Percentiles rank a stretch among this genome's conserved stretches.
These are phyloP conservation scores for Trypoxylon attenuatum DNA, from an alignment of 2,888 invertebrate genomes.

Conservation along the genomic window DNA sequence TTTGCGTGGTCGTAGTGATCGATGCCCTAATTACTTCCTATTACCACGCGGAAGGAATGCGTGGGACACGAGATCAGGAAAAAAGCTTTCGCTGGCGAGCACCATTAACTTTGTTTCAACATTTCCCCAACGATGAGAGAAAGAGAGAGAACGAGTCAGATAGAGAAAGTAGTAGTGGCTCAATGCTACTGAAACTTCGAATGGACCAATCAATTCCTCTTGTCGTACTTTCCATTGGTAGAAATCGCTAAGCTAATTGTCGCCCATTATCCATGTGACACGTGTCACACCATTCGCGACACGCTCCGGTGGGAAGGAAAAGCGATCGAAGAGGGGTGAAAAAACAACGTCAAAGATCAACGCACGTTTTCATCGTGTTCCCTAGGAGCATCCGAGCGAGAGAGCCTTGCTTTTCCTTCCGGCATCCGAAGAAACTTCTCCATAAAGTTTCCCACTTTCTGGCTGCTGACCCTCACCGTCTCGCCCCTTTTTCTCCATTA, in stretches of 20 bases:
- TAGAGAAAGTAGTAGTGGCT: too few relatives aligned
- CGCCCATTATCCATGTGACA: not conserved
- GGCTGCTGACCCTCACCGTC: not conserved
- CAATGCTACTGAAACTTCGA: not conserved
- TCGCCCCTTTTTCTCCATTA: conserved; percentile 18
- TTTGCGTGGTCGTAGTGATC: not conserved
- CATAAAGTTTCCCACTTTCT: conserved; percentile 25
- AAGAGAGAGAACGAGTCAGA: not conserved
- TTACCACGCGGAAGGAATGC: conserved; percentile 10
- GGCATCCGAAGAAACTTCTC: conserved; percentile 4
- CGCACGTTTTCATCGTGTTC: not conserved
- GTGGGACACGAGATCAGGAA: not conserved
- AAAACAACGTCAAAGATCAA: not conserved
- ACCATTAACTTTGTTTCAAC: too few relatives aligned
- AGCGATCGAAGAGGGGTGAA: not conserved
- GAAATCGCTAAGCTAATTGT: not conserved
- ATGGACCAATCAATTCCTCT: not conserved
- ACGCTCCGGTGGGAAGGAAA: not conserved
- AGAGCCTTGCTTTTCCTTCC: not conserved
- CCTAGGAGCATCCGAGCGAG: not conserved
- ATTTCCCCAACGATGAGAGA: not conserved
- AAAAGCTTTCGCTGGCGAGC: too few relatives aligned
- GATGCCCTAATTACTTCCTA: conserved; percentile 13
- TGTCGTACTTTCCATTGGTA: not conserved
- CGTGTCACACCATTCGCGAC: not conserved